Conservation (phyloP, 2,888 invertebrate genomes). For the Rotaria sp. region DNA sequence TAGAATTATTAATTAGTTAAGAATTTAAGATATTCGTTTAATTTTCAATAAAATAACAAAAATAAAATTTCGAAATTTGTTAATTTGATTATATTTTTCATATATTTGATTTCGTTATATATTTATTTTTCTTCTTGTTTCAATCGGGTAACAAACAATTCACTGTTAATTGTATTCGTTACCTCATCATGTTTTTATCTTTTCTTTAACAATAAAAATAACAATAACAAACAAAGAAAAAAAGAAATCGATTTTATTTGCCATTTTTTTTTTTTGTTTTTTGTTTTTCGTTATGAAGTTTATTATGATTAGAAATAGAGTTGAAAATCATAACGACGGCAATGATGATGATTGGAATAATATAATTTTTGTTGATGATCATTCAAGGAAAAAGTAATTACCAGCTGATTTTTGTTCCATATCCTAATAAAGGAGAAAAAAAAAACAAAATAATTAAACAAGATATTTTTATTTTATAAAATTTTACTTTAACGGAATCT, state of each 20-base stretch:
- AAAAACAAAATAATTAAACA: slow-evolving; percentile 25
- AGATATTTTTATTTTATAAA: no score
- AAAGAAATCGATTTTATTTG: neutral
- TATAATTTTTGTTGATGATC: neutral
- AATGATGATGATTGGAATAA: neutral
- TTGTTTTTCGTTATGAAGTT: no score
- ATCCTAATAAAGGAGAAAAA: slow-evolving; percentile 26
- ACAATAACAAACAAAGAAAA: neutral
- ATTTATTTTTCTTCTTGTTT: slow-evolving; percentile 1
- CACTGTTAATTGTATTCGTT: neutral
- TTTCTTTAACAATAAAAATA: slow-evolving; percentile 11
- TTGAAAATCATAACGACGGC: neutral
- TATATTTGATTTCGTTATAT: neutral
- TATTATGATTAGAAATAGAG: neutral
- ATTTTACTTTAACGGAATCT: slow-evolving; percentile 77
- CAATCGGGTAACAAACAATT: neutral
- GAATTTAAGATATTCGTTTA: no score
- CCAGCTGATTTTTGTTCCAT: slow-evolving; percentile 39
- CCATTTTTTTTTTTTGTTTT: neutral
- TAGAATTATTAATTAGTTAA: no score
- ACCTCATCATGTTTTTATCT: neutral
- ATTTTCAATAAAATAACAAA: no score
- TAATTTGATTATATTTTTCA: neutral
- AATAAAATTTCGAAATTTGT: no score
- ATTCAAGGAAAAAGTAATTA: slow-evolving; percentile 41